phyloP scores from a whole-genome alignment of 2,797 vertebrate species.

The Syngnathus rostellatus region DNA sequence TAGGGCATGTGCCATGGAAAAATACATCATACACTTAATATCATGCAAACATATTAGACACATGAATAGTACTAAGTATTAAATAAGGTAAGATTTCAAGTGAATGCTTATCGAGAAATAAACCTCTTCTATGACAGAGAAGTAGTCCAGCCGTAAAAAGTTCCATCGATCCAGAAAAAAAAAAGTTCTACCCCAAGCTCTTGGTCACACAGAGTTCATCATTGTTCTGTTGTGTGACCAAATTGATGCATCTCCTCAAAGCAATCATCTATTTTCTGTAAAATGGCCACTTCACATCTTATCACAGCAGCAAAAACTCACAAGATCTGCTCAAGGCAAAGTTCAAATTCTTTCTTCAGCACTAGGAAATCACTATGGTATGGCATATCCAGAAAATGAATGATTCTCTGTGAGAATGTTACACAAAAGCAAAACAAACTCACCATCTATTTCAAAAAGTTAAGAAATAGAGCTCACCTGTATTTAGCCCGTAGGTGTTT shows the following conservation, averaged over 20 bases:
- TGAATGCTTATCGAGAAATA: not conserved
- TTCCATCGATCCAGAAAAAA: not conserved
- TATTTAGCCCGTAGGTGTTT: conserved; percentile 45
- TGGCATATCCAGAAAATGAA: conserved; percentile 4
- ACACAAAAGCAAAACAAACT: conserved; percentile 2
- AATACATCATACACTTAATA: conserved; percentile 11
- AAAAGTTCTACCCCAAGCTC: conserved; percentile 38
- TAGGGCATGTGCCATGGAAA: conserved; percentile 26
- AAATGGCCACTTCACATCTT: conserved; percentile 14
- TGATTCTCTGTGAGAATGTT: conserved; percentile 4
- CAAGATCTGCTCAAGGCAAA: conserved; percentile 23
- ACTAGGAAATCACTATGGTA: not conserved
- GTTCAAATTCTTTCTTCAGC: conserved; percentile 6
- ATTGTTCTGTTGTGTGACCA: conserved; percentile 61
- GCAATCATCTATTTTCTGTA: not conserved
- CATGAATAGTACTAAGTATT: too few species aligned
- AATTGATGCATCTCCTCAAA: conserved; percentile 18
- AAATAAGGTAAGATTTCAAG: not conserved
- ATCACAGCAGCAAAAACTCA: conserved; percentile 25
- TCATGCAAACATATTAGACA: conserved; percentile 4
- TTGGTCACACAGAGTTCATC: conserved; percentile 39
- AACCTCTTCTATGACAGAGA: not conserved
- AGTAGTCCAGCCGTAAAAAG: not conserved
- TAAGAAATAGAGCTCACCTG: conserved; percentile 43
- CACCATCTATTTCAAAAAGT: not conserved